phyloP scores from a whole-genome alignment of 1,140 invertebrate species.

The Drosophila leontia region DNA sequence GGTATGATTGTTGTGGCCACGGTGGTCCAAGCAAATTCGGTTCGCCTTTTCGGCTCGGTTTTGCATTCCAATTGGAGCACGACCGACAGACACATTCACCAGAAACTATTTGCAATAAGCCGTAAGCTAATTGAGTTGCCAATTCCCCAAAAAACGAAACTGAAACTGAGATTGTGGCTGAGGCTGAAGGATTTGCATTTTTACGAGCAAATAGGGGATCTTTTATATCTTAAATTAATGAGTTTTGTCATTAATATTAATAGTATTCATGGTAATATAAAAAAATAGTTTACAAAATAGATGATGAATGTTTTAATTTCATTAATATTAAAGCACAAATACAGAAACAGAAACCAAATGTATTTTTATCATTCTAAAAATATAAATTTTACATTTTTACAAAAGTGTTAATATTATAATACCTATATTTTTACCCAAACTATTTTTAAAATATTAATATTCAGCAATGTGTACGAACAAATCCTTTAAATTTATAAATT shows the following conservation, averaged over 20 bases:
- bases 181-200: conserved; percentile 33
- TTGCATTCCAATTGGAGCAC: conserved; percentile 82
- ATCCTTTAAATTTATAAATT: too few species aligned
- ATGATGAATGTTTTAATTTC: too few species aligned
- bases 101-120: conserved; percentile 52
- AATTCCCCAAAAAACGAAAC: conserved; percentile 47
- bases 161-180: not conserved
- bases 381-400: too few species aligned
- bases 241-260: not conserved
- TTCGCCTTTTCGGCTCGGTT: conserved; percentile 72
- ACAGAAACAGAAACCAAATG: too few species aligned
- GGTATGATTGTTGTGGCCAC: conserved; percentile 51
- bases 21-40: conserved; percentile 70
- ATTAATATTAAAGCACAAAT: too few species aligned
- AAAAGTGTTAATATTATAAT: too few species aligned
- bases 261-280: too few species aligned
- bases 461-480: too few species aligned
- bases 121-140: conserved; percentile 68
- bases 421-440: too few species aligned
- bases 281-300: too few species aligned
- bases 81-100: conserved; percentile 71
- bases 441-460: too few species aligned
- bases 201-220: conserved; percentile 7
- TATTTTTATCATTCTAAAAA: too few species aligned
- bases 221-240: not conserved